phyloP scores from a whole-genome alignment of 2,113 vertebrate species.

The Bungarus multicinctus region DNA sequence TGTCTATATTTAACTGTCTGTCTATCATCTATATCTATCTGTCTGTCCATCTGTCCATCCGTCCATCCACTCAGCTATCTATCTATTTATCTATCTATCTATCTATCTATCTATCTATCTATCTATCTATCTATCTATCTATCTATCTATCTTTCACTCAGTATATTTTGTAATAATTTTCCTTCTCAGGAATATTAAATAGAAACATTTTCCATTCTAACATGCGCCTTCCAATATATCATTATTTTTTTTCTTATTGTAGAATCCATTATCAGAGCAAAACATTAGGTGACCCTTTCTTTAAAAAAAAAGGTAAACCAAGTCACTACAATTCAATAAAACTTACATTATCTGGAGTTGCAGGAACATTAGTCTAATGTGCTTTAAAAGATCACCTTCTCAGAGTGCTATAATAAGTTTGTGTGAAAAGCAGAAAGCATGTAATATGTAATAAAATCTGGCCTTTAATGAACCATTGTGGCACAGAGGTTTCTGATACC shows the following conservation, averaged over 20 bases:
- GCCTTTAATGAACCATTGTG: constrained; percentile 87
- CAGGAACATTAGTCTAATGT: constrained; percentile 88
- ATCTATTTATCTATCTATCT: too few species aligned
- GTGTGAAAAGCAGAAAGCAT: constrained; percentile 90
- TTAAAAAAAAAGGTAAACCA: not conserved
- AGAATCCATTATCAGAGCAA: constrained; percentile 75
- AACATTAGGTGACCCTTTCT: constrained; percentile 74
- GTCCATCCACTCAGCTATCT: too few species aligned
- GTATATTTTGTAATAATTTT: constrained; percentile 54
- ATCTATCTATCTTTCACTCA: constrained; percentile 20
- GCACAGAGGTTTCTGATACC: constrained; percentile 69
- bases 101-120: too few species aligned
- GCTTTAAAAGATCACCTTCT: constrained; percentile 88
- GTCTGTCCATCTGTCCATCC: too few species aligned
- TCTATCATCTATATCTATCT: too few species aligned
- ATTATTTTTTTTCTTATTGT: constrained; percentile 72
- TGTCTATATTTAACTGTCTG: too few species aligned
- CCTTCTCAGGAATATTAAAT: constrained; percentile 55
- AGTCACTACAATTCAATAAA: constrained; percentile 81
- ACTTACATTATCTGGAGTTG: constrained; percentile 85
- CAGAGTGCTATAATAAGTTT: constrained; percentile 87
- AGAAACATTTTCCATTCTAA: constrained; percentile 62
- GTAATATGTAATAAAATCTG: constrained; percentile 91
- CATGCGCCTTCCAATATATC: constrained; percentile 57
- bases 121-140: too few species aligned